Conservation (phyloP, 2,113 vertebrate genomes). For the Colossoma macropomum region DNA sequence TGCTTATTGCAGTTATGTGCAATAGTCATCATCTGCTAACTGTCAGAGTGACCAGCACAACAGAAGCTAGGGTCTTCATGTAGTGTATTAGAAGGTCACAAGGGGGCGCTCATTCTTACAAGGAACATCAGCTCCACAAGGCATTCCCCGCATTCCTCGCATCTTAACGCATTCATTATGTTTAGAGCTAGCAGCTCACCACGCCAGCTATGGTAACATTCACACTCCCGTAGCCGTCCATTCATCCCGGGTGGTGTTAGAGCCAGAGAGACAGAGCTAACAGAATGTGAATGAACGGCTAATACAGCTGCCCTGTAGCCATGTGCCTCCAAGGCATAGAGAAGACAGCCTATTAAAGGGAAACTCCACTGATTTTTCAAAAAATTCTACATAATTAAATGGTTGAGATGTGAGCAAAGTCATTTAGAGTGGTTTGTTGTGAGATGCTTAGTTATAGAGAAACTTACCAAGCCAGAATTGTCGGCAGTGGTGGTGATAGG, state of each 20-base stretch:
- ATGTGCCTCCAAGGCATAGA: too few species aligned
- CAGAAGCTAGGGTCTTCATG: not conserved
- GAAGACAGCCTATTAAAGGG: too few species aligned
- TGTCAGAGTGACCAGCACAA: slow-evolving; percentile 7
- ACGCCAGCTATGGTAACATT: slow-evolving; percentile 48
- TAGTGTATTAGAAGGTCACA: not conserved
- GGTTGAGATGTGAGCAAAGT: too few species aligned
- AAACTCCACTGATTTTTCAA: too few species aligned
- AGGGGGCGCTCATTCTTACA: slow-evolving; percentile 26
- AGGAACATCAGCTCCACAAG: slow-evolving; percentile 26
- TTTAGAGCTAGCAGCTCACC: slow-evolving; percentile 67
- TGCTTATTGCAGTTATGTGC: not conserved
- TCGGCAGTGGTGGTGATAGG: too few species aligned
- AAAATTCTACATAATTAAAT: too few species aligned
- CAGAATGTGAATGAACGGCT: slow-evolving; percentile 4
- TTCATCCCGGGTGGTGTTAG: slow-evolving; percentile 57
- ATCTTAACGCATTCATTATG: slow-evolving; percentile 72
- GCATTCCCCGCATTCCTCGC: slow-evolving; percentile 72
- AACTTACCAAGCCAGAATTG: too few species aligned
- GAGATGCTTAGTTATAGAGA: too few species aligned
- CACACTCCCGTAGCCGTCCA: slow-evolving; percentile 1
- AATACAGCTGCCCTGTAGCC: too few species aligned
- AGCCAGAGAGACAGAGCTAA: not conserved
- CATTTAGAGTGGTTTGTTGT: too few species aligned
- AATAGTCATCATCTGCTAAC: not conserved